phyloP scores from a whole-genome alignment of 2,113 vertebrate species.

The Myotis lucifugus region DNA sequence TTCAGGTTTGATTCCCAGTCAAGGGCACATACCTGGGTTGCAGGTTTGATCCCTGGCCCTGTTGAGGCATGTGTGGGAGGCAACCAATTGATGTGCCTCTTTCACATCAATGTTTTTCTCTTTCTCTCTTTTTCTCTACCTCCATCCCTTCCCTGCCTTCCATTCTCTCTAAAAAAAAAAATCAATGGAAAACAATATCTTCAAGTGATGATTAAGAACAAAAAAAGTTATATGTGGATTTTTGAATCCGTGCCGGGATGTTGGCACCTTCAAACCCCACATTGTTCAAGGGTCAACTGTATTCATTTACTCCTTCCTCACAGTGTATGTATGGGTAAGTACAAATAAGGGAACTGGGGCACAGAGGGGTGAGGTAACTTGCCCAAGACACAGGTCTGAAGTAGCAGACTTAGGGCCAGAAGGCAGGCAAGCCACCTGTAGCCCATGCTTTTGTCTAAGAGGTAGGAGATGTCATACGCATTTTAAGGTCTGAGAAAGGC shows the following conservation, averaged over 20 bases:
- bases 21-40: too few species aligned
- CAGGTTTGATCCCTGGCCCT: too few species aligned
- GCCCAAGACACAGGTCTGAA: not conserved
- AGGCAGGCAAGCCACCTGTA: not conserved
- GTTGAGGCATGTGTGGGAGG: too few species aligned
- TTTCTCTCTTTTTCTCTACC: too few species aligned
- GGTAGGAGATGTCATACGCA: not conserved
- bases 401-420: not conserved
- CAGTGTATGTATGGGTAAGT: not conserved
- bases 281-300: not conserved
- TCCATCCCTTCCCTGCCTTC: too few species aligned
- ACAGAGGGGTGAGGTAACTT: not conserved
- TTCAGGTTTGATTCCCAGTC: too few species aligned
- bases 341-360: not conserved
- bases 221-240: not conserved
- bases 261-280: not conserved
- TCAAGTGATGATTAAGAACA: too few species aligned
- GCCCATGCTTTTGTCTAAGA: not conserved
- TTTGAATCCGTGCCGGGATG: not conserved
- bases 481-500: conserved; percentile 1
- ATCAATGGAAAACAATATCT: too few species aligned
- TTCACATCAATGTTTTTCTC: too few species aligned
- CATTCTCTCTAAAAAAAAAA: too few species aligned
- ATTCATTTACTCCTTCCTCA: not conserved
- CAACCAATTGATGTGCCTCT: too few species aligned